A percentile compares a stretch with the other conserved stretches of the same genome.
Evolutionary conservation across 2,113 vertebrate species (phyloP).

Genomic region (Antennarius striatus): DNA sequence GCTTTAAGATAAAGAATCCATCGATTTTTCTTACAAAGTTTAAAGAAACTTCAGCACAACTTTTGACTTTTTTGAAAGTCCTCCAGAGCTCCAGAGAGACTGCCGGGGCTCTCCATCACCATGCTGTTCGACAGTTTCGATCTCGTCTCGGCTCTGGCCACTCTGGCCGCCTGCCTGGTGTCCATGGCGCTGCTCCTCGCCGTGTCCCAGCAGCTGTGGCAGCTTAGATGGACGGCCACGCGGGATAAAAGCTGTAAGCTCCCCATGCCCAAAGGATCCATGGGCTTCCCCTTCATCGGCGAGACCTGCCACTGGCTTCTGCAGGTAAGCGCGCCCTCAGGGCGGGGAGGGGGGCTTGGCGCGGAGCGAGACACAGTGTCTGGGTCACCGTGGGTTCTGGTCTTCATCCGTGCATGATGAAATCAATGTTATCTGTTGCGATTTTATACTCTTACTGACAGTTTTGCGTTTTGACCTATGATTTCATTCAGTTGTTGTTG

Average conservation of each 20-base stretch:
- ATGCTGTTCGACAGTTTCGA: constrained; percentile 95
- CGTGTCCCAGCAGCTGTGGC: constrained; percentile 97
- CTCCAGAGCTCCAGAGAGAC: constrained; percentile 18
- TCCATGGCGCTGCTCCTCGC: constrained; percentile 93
- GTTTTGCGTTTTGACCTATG: accelerated
- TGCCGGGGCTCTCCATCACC: constrained; percentile 45
- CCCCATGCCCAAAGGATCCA: constrained; percentile 95
- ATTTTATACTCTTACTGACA: not conserved
- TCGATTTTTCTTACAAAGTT: too few relatives aligned
- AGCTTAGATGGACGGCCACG: constrained; percentile 93
- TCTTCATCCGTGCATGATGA: not conserved
- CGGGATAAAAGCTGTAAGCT: constrained; percentile 95
- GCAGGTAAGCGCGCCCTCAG: constrained; percentile 85
- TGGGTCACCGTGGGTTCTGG: constrained; percentile 23
- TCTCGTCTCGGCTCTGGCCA: constrained; percentile 93
- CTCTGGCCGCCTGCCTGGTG: constrained; percentile 91
- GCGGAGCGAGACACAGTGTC: constrained; percentile 9
- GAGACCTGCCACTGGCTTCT: constrained; percentile 98
- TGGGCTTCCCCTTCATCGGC: constrained; percentile 97
- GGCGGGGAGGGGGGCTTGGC: not conserved
- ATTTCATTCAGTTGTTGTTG: not conserved
- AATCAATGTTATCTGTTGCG: not conserved
- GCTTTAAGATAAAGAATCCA: not conserved
- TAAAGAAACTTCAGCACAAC: too few relatives aligned
- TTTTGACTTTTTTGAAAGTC: not conserved